Evolutionary conservation across 2,113 vertebrate species (phyloP).

Genomic region (Scopus umbretta): DNA sequence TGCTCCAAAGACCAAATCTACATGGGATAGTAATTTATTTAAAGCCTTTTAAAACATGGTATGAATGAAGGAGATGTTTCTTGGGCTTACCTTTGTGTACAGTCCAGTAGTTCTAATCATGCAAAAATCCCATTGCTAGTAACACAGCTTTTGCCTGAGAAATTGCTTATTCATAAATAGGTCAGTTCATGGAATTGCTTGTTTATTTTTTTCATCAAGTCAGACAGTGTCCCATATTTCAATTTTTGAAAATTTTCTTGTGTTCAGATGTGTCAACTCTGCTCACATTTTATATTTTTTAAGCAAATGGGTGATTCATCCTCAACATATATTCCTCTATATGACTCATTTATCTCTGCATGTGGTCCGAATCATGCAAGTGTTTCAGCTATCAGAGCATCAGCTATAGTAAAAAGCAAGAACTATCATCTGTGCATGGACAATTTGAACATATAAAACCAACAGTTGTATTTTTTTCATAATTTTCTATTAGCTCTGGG

Average conservation of each 20-base stretch:
- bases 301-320: slow-evolving; percentile 28
- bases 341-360: slow-evolving; percentile 37
- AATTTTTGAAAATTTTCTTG: background rate
- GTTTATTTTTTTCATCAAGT: background rate
- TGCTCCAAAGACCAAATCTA: background rate
- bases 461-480: background rate
- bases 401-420: background rate
- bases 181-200: background rate
- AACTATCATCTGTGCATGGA: background rate
- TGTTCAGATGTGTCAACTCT: background rate
- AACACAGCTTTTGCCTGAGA: background rate
- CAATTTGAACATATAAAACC: background rate
- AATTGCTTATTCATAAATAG: background rate
- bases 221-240: background rate
- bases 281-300: background rate
- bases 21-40: background rate
- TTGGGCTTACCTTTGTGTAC: background rate
- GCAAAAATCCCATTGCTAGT: background rate
- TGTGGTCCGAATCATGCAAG: slow-evolving; percentile 1
- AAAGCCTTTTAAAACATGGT: background rate
- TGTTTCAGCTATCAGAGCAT: background rate
- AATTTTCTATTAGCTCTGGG: background rate
- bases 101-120: background rate
- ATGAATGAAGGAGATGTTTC: background rate
- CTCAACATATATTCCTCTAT: background rate